A percentile compares a stretch with the other conserved stretches of the same genome.
Conservation (phyloP, 1,140 invertebrate species). For the Carposina sasakii region DNA sequence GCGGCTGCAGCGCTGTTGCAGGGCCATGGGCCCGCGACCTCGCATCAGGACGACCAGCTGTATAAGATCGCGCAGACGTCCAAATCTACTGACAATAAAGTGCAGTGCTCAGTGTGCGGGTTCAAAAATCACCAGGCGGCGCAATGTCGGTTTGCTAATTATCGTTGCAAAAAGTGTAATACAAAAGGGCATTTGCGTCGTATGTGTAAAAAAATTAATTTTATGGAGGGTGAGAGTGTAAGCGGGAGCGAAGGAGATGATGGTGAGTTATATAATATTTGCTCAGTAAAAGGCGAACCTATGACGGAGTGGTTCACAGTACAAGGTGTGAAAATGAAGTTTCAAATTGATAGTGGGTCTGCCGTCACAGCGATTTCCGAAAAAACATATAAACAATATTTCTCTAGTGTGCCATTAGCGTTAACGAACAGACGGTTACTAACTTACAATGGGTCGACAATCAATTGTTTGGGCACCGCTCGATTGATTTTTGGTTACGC, state of each 20-base stretch:
- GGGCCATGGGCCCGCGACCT: too few species aligned
- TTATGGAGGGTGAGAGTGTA: constrained; percentile 5
- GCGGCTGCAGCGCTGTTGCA: too few species aligned
- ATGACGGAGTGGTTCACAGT: neutral
- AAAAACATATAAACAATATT: constrained; percentile 4
- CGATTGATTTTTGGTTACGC: neutral
- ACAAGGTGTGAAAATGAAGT: neutral
- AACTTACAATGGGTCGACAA: neutral
- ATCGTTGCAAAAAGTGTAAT: too few species aligned
- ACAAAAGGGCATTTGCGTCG: too few species aligned
- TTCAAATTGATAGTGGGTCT: constrained; percentile 11
- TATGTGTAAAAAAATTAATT: constrained; percentile 13
- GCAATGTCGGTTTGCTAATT: too few species aligned
- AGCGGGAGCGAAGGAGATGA: constrained; percentile 4
- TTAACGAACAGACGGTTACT: neutral
- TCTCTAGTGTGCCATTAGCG: neutral
- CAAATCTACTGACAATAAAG: too few species aligned
- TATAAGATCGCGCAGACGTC: too few species aligned
- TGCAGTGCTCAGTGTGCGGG: too few species aligned
- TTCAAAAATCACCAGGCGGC: too few species aligned
- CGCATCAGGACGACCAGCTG: too few species aligned
- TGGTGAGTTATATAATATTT: constrained; percentile 11
- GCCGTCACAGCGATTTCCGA: constrained; percentile 10
- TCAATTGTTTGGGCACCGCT: neutral
- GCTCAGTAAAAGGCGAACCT: constrained; percentile 3